Conservation (phyloP, 1,140 invertebrate genomes). For the Calliphora vicina region DNA sequence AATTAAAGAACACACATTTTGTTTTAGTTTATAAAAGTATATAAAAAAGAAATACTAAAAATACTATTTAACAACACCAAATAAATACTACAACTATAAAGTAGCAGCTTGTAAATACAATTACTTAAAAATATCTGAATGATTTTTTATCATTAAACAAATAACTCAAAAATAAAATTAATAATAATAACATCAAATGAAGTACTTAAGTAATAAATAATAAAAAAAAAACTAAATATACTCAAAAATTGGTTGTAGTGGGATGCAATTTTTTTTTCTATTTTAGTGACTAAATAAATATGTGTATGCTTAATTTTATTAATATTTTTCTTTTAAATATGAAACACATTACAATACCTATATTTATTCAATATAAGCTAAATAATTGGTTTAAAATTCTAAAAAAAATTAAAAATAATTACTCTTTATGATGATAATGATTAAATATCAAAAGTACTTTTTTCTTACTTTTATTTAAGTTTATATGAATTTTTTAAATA, state of each 20-base stretch:
- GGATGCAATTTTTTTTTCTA: conserved; percentile 36
- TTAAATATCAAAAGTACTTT: too few relatives aligned
- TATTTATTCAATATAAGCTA: too few relatives aligned
- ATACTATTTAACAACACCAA: not conserved
- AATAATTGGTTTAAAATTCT: too few relatives aligned
- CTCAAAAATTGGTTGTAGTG: conserved; percentile 63
- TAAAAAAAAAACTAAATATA: not conserved
- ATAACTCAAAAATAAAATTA: not conserved
- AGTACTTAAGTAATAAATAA: too few relatives aligned
- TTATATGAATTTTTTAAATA: too few relatives aligned
- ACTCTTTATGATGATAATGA: too few relatives aligned
- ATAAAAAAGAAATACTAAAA: not conserved
- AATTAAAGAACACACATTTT: not conserved
- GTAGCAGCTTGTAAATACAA: not conserved
- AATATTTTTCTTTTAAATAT: too few relatives aligned
- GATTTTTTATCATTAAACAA: not conserved
- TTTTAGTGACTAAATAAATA: too few relatives aligned
- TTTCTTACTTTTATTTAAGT: too few relatives aligned
- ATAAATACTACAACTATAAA: not conserved
- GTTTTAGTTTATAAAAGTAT: not conserved
- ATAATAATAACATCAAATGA: not conserved
- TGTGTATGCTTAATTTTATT: too few relatives aligned
- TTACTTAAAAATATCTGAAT: not conserved
- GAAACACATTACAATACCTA: too few relatives aligned
- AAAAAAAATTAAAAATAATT: too few relatives aligned